A percentile compares a stretch with the other conserved stretches of the same genome.
phyloP scores from a whole-genome alignment of 2,113 vertebrate genomes.

The Euleptes europaea region DNA sequence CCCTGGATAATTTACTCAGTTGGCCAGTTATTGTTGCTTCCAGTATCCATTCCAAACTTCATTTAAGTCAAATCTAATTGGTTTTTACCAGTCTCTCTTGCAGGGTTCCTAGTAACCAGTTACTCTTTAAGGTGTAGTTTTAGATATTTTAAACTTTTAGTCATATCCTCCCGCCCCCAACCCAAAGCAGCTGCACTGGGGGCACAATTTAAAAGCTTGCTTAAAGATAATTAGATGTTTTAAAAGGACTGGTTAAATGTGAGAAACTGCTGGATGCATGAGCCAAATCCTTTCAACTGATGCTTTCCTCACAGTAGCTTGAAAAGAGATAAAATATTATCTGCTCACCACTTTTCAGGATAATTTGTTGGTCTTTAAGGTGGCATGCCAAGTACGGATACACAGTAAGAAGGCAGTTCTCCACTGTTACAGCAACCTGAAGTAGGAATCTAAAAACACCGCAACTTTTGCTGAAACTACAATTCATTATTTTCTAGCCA shows the following conservation, averaged over 20 bases:
- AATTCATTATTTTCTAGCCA: background rate
- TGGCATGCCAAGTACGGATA: slow-evolving; percentile 23
- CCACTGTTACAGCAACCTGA: slow-evolving; percentile 6
- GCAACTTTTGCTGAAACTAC: background rate
- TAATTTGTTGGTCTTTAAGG: slow-evolving; percentile 17
- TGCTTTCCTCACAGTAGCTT: background rate
- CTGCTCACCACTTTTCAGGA: slow-evolving; percentile 6
- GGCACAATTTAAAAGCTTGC: background rate
- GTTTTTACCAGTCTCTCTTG: background rate
- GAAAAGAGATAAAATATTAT: background rate
- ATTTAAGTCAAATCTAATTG: background rate
- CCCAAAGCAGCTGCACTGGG: background rate
- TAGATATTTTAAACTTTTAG: background rate
- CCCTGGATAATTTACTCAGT: background rate
- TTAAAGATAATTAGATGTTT: background rate
- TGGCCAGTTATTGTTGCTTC: background rate
- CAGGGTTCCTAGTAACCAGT: no score
- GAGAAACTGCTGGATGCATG: background rate
- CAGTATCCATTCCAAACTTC: background rate
- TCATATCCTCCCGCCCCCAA: background rate
- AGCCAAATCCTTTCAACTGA: background rate
- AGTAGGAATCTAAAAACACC: slow-evolving; percentile 10
- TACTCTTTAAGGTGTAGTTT: background rate
- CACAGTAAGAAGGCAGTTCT: slow-evolving; percentile 34
- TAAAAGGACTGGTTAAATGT: background rate